Conservation (phyloP, 2,888 invertebrate species). For the Antheraea yamamai region DNA sequence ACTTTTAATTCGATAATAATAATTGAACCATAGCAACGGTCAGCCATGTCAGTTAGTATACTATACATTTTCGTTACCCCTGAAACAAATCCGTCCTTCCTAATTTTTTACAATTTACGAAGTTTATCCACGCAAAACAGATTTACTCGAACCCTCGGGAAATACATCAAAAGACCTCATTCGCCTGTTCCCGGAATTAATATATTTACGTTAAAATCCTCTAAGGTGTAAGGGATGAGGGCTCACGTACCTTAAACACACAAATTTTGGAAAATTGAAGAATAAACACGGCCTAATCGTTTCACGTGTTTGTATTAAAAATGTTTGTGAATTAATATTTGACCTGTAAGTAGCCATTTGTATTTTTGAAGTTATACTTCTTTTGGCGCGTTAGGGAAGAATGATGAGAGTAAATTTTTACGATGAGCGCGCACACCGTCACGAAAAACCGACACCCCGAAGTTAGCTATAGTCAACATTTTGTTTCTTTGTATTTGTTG, state of each 20-base stretch:
- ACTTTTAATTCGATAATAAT: no score
- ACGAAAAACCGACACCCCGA: no score
- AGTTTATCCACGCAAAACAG: background rate
- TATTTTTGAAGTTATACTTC: no score
- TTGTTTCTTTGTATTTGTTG: no score
- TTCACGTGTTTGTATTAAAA: background rate
- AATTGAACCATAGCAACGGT: no score
- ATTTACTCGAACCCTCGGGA: constrained; percentile 15
- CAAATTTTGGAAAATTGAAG: background rate
- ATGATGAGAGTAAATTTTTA: no score
- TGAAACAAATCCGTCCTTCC: background rate
- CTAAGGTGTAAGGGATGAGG: constrained; percentile 13
- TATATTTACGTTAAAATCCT: constrained; percentile 19
- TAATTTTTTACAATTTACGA: constrained; percentile 7
- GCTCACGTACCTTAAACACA: background rate
- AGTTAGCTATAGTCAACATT: no score
- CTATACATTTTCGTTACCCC: background rate
- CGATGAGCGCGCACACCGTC: no score
- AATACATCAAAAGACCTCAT: constrained; percentile 18
- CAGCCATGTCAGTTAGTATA: no score
- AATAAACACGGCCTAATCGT: constrained; percentile 4
- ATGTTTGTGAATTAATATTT: background rate
- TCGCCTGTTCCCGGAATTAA: constrained; percentile 16
- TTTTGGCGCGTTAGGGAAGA: no score
- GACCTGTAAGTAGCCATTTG: no score